Conservation (phyloP, 2,888 invertebrate species). For the Pasiphila rectangulata region DNA sequence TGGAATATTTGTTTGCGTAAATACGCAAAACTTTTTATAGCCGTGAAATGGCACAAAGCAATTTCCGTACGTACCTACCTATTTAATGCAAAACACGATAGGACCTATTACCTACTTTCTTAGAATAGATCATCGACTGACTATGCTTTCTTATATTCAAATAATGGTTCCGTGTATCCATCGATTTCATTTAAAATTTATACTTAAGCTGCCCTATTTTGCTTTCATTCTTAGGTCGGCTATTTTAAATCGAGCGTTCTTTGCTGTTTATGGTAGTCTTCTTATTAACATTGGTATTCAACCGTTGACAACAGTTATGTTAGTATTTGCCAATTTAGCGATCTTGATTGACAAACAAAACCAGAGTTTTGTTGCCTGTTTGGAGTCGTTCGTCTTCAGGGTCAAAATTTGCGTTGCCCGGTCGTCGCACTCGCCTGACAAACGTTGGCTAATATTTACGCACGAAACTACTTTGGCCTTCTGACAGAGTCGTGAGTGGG, state of each 20-base stretch:
- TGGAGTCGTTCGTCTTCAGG: constrained; percentile 20
- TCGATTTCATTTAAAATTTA: constrained; percentile 31
- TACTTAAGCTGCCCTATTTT: constrained; percentile 4
- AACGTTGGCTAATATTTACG: constrained; percentile 50
- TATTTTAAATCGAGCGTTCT: not conserved
- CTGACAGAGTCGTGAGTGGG: constrained; percentile 43
- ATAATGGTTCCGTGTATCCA: constrained; percentile 37
- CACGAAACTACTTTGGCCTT: constrained; percentile 58
- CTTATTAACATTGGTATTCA: not conserved
- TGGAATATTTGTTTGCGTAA: constrained; percentile 15
- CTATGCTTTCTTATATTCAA: constrained; percentile 57
- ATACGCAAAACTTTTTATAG: constrained; percentile 1
- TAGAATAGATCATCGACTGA: constrained; percentile 37
- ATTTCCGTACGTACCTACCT: constrained; percentile 30
- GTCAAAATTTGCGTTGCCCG: constrained; percentile 43
- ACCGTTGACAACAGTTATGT: not conserved
- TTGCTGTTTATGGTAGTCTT: not conserved
- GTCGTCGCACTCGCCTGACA: constrained; percentile 52
- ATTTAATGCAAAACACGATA: constrained; percentile 35
- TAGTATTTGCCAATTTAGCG: constrained; percentile 3
- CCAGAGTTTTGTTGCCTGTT: constrained; percentile 2
- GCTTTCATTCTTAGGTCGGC: not conserved
- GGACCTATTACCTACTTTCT: constrained; percentile 38
- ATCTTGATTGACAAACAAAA: constrained; percentile 2
- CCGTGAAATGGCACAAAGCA: constrained; percentile 38